Base-by-base conservation (phyloP, 64 coral and sea anemone species). In the Montipora sp. region DNA sequence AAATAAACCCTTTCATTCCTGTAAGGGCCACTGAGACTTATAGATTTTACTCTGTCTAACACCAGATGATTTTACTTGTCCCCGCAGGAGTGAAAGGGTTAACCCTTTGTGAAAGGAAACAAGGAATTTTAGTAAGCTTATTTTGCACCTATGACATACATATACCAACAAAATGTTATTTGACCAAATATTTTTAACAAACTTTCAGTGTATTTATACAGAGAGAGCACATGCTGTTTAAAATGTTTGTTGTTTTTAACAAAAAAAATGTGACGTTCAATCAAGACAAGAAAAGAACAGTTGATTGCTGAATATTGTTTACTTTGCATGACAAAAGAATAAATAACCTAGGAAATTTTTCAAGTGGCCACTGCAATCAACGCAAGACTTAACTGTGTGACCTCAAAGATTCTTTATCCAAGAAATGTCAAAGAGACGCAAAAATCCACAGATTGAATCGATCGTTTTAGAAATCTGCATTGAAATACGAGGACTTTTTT, bases 291-390 rank as follows among this genome's bases (percentile, higher is more conserved):
- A 12, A 81, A 59, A 43, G 51, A 81, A 81, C 79, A 59, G 51
- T 48, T 43, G 44, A 68, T 47, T 48, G 18, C 16, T 44, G 5
- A 19, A 84, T 14, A 63, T 49, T 69, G 81, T 84, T 84, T 84
- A 84, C 15, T 84, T 84, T 84, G 16, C 44, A 48, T 84, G 45
- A 84, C 81, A 84, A 84, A 84, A 84, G 59, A 67, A 10, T 48
- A 8, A 61, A 83, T 58, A 84, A 3, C 59, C 59, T 68, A 43
- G 5, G 67, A 84, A 84, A 68, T 69, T 65, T 49, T 24, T 68
- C 47, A 83, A 66, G 16, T 45, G 12, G 11, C 53, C 53, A 61
- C 8, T 11, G 5, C 51, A 59, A 80, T 12, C 51, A 11, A 43
- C 48, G 19, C 14, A 82, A 61, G 63, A 50, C 11, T 57, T 57